Conservation (phyloP, 2,797 vertebrate genomes). For the Coregonus sp. region DNA sequence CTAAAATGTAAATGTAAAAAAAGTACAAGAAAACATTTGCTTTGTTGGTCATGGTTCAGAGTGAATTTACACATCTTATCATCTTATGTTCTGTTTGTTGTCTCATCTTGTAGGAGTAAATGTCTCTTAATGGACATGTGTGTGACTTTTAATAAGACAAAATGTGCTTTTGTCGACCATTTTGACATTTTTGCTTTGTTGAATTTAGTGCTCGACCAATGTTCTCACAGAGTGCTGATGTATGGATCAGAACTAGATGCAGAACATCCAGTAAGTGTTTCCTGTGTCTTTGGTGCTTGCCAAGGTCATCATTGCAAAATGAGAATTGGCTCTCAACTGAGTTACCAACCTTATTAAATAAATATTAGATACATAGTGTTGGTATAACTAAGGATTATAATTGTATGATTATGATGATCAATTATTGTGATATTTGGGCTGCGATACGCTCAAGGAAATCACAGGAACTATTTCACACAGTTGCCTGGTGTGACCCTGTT, state of each 20-base stretch:
- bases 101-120: conserved; percentile 1
- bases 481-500: neutral
- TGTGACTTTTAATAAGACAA: neutral
- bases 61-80: neutral
- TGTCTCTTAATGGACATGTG: neutral
- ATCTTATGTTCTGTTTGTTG: neutral
- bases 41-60: neutral
- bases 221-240: conserved; percentile 94
- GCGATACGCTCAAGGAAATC: neutral
- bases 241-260: conserved; percentile 96
- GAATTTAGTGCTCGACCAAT: conserved; percentile 79
- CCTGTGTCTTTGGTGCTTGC: neutral
- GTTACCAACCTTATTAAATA: neutral
- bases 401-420: neutral
- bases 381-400: no score
- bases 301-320: neutral
- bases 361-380: neutral
- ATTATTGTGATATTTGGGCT: neutral
- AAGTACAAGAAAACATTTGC: neutral
- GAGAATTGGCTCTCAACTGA: neutral
- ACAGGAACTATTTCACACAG: neutral
- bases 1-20: no score
- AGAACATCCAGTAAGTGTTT: conserved; percentile 89
- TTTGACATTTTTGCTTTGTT: neutral
- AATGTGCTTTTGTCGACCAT: neutral